Base-by-base conservation (phyloP, 2,113 vertebrate species). In the Variabilichromis moorii region DNA sequence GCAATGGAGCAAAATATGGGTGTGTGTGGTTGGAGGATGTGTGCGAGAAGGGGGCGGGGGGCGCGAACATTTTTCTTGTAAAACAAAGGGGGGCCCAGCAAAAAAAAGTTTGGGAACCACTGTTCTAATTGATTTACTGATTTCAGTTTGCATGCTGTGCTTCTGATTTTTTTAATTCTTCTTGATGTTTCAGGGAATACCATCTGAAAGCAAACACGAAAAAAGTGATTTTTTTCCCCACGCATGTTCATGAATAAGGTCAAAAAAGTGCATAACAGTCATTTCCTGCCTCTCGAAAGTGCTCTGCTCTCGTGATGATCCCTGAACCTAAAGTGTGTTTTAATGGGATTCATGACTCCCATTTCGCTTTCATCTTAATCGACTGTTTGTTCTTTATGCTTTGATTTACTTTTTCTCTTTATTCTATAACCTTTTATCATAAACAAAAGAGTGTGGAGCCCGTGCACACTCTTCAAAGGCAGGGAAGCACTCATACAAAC, bases 291-390 rank as follows among this genome's bases (percentile, higher is more conserved):
- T 76, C n/a, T 76, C 17, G n/a, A 82, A 89, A 82, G 47, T 28
- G 33, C 33, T 84, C 51, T 26, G 66, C 57, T 59, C 42, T 51
- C 54, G 17, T 51, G 68, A 85, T 87, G 76, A 86, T 82, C 73
- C 26, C 51, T 9, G 26, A 84, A 83, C 82, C 45, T 71, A 9
- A 88, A 90, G 24, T 82, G 76, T 40, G 82, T 68, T 83, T 88
- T 90, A 89, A 87, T 93, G 76, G 66, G 47, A 92, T 90, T 88
- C 92, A 51, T 92, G 80, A 66, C 82, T 90, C 19, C 47, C 76
- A 35, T 89, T 80, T 71, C 51, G 47, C 84, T 45, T 78, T 78
- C 71, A 90, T 92, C 84, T 93, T 84, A 89, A 91, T 88, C 19
- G 68, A 73, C 87, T 89, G 85, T 85, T 80, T 50, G 81, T 54